phyloP scores from a whole-genome alignment of 2,113 vertebrate genomes.

The Pseudois nayaur region DNA sequence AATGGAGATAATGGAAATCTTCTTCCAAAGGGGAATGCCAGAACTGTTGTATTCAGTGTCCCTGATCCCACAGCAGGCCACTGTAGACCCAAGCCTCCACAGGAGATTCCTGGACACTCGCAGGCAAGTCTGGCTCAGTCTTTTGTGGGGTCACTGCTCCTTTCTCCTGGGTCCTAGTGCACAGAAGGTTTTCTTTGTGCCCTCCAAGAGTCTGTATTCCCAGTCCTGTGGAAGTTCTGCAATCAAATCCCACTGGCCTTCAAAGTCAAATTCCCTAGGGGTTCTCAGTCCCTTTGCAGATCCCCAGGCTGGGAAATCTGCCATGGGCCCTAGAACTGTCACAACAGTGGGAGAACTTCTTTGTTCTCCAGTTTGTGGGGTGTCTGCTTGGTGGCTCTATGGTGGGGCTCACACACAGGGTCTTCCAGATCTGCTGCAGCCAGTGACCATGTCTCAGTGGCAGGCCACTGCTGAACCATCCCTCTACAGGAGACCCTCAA shows the following conservation, averaged over 20 bases:
- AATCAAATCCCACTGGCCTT: background rate
- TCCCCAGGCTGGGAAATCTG: background rate
- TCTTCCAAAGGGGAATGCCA: background rate
- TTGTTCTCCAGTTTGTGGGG: background rate
- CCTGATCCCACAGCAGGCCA: background rate
- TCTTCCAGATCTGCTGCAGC: background rate
- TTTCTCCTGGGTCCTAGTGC: background rate
- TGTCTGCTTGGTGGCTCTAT: background rate
- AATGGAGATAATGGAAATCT: background rate
- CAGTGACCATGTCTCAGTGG: background rate
- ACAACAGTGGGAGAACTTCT: background rate
- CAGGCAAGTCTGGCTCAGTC: background rate
- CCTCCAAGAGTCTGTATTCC: background rate
- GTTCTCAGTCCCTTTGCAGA: background rate
- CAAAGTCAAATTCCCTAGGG: background rate
- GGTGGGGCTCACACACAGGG: rapidly evolving
- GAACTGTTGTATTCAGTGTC: background rate
- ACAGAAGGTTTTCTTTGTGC: background rate
- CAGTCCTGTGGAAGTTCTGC: background rate
- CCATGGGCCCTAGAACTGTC: background rate
- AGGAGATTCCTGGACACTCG: background rate
- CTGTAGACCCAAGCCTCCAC: background rate
- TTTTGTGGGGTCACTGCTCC: background rate
- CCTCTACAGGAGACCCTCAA: background rate
- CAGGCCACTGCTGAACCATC: background rate